These are phyloP conservation scores for Mormyrops attenuatus DNA, from an alignment of 2,797 vertebrate species.

Conservation along the genomic window DNA sequence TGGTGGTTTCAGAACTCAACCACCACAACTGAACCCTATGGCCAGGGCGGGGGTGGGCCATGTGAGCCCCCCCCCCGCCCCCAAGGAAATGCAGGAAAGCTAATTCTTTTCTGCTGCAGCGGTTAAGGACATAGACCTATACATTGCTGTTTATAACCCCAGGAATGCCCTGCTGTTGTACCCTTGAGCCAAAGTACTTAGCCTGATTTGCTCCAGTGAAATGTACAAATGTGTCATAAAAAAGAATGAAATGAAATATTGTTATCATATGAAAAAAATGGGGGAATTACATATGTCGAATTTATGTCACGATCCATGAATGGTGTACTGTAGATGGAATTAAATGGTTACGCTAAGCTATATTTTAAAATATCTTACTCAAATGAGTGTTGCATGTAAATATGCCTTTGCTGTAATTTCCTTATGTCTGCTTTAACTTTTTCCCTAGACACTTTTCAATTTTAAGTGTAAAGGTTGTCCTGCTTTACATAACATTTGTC, in stretches of 20 bases:
- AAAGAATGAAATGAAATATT: background rate
- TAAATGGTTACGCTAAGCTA: background rate
- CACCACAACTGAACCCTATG: background rate
- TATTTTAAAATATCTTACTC: background rate
- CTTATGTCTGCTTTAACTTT: background rate
- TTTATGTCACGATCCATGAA: background rate
- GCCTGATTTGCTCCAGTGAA: background rate
- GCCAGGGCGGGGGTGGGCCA: background rate
- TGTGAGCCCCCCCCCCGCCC: background rate
- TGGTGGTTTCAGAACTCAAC: background rate
- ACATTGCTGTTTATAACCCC: background rate
- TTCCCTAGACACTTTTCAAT: background rate
- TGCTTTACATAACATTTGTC: background rate
- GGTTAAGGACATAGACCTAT: background rate
- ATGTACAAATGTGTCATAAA: background rate
- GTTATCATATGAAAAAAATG: background rate
- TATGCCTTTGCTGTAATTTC: background rate
- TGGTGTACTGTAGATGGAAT: background rate
- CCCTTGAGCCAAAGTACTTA: background rate
- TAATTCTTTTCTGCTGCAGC: background rate
- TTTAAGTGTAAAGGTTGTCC: background rate
- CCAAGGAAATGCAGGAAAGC: background rate
- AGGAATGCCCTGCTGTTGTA: background rate
- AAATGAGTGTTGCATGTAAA: background rate
- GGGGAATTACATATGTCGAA: background rate